These are phyloP conservation scores for Agriopis leucophaearia DNA, from an alignment of 2,888 invertebrate species.

Conservation along the genomic window DNA sequence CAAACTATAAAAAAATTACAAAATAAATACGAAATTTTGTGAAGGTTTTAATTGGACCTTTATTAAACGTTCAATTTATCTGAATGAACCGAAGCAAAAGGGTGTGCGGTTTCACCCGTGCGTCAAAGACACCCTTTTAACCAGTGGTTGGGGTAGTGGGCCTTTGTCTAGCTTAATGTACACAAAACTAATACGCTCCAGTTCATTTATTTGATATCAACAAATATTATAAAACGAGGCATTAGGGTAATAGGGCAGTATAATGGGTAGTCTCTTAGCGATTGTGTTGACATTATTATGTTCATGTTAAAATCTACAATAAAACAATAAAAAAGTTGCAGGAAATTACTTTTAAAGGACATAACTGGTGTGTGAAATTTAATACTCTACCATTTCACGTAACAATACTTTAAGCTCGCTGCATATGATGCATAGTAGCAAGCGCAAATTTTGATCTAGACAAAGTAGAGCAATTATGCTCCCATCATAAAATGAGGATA, in stretches of 20 bases:
- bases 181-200: conserved; percentile 32
- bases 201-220: conserved; percentile 20
- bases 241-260: neutral
- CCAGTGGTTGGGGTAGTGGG: conserved; percentile 27
- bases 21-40: too few species aligned
- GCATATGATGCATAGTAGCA: too few species aligned
- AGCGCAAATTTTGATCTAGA: neutral
- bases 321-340: too few species aligned
- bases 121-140: conserved; percentile 36
- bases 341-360: too few species aligned
- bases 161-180: conserved; percentile 35
- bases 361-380: too few species aligned
- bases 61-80: conserved; percentile 39
- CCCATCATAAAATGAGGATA: neutral
- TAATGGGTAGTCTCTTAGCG: too few species aligned
- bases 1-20: too few species aligned
- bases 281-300: too few species aligned
- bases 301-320: too few species aligned
- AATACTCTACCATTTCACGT: too few species aligned
- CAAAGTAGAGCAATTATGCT: neutral
- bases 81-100: conserved; percentile 35
- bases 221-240: conserved; percentile 4
- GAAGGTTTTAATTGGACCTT: conserved; percentile 5
- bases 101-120: conserved; percentile 31
- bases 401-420: too few species aligned